Conservation (phyloP, 2,113 vertebrate genomes). For the Rana temporaria region DNA sequence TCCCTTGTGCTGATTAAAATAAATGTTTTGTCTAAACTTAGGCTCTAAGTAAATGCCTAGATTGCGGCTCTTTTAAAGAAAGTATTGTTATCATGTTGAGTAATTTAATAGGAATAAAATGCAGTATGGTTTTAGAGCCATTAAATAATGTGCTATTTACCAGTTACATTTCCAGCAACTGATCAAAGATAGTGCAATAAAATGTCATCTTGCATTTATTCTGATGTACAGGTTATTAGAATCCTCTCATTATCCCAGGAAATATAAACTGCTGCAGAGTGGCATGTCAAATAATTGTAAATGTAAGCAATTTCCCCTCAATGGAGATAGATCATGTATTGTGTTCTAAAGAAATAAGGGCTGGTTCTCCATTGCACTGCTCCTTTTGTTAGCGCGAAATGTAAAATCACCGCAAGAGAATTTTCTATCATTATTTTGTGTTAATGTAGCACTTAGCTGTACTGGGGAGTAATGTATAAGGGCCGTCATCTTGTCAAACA, state of each 20-base stretch:
- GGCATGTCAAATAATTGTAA: slow-evolving; percentile 18
- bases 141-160: slow-evolving; percentile 11
- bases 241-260: slow-evolving; percentile 1
- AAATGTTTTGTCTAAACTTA: too few species aligned
- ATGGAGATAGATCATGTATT: slow-evolving; percentile 12
- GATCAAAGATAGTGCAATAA: neutral
- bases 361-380: neutral
- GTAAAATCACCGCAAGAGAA: neutral
- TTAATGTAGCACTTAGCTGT: slow-evolving; percentile 20
- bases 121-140: neutral
- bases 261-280: slow-evolving; percentile 16
- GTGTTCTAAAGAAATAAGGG: neutral
- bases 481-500: slow-evolving; percentile 12
- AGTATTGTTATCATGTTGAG: neutral
- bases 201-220: neutral
- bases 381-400: neutral
- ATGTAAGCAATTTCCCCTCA: neutral
- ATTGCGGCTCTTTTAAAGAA: neutral
- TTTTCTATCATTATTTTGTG: neutral
- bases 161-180: slow-evolving; percentile 2
- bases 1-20: too few species aligned
- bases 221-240: slow-evolving; percentile 10
- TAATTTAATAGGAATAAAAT: neutral
- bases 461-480: slow-evolving; percentile 5
- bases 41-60: neutral